Base-by-base conservation (phyloP, 2,797 vertebrate genomes). In the Gorsachius magnificus region DNA sequence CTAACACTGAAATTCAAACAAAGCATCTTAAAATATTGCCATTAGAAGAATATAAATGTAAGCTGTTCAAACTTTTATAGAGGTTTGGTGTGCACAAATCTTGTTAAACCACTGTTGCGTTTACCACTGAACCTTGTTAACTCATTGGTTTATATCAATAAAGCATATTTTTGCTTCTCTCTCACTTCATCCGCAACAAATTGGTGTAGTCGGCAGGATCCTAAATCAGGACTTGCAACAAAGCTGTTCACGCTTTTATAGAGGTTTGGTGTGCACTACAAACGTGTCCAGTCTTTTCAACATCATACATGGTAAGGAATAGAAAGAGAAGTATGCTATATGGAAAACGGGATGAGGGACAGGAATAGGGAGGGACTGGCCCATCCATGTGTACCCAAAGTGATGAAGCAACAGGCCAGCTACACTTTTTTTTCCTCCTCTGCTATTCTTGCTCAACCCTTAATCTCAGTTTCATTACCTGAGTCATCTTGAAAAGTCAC, bases 1-100 rank as follows among this genome's bases (percentile, higher is more conserved):
- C 66, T 92, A 80, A 83, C 74, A 89, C 11, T 80, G 35, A 75
- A 90, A 95, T 38, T 86, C 45, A 95, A 95, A 93, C 81, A 92
- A 83, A 94, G 80, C 18, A 80, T 35, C 41, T 82, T 83, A 80
- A 87, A 87, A 83, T 50, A 63, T 13, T 66, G 19, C 29, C 60
- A 58, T 72, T n/a, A 87, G 13, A 93, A 95, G 33, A 94, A 85
- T 18, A 87, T 21, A 93, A 87, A 93, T 43, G 26, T 64, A 94
- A 84, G 31, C 29, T 76, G 22, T 60, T 82, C 14, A 79, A 0
- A 4, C 12, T 93, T 84, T 35, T 53, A 56, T 7, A 76, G 13
- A 76, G 8, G 26, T 66, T 91, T 57, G 54, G 17, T 74, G 45
- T 14, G 35, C 17, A 33, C 28, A 43, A 43, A 16, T 43, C 41